Base-by-base conservation (phyloP, 1,140 invertebrate genomes). In the Drosophila nikananu region DNA sequence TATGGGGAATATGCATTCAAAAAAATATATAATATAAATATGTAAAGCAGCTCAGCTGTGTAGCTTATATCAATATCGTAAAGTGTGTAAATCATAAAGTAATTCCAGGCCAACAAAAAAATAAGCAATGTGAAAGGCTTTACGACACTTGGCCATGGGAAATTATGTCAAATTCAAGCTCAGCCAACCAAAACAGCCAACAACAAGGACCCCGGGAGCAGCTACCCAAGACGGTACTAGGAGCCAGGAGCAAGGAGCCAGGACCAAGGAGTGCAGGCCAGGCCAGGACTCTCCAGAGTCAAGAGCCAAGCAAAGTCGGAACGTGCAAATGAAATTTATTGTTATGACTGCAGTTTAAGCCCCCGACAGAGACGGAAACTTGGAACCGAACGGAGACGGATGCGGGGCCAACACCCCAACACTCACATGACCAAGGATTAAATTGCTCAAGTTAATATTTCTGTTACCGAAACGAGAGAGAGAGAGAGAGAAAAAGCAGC, bases 331-430 rank as follows among this genome's bases (percentile, higher is more conserved):
- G 64, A 67, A 87, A 87, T 83, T 89, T 87, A 87, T 89, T 80
- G 83, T 89, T 83, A 87, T 78, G 84, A 87, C 82, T 87, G 84
- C 84, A 89, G 84, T 87, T 87, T 87, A 77, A 72, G 63, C 59
- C 59, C 59, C 63, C 64, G 76, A 46, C 63, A 82, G 41, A 68
- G 60, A 60, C 59, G 48, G 41, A 52, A 57, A 61, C 44, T 62
- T 35, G 37, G n/a, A 73, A 17, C 21, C 35, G 15, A 27, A 19
- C 4, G 27, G n/a, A 17, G 30, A 19, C 7, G 21, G 35, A 52
- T 1, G 46, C 49, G 30, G 49, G 42, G 66, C 41, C 68, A 27
- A 6, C 27, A 7, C 6, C 27, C 6, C 27, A 51, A 42, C 55
- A 42, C 55, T 51, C 71, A 37, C 71, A 74, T 74, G 67, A 39